These are phyloP conservation scores for Heteropelma amictum DNA, from an alignment of 2,888 invertebrate genomes.

Conservation along the genomic window DNA sequence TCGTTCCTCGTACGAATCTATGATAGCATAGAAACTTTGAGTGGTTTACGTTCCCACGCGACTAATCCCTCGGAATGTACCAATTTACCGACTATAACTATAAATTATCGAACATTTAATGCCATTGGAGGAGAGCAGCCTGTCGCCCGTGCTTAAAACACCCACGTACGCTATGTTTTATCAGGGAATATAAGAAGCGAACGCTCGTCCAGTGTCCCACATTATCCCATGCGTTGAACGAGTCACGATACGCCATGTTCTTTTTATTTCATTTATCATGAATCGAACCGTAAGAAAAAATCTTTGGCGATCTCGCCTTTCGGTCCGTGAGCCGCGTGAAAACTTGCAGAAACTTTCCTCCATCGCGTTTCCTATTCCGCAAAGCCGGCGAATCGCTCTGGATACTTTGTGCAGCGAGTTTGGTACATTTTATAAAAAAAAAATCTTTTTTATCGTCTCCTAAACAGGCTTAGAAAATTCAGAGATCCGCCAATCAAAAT, in stretches of 20 bases:
- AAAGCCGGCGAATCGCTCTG: constrained; percentile 18
- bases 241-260: not conserved
- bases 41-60: constrained; percentile 29
- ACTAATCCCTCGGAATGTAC: constrained; percentile 34
- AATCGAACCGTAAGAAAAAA: not conserved
- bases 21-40: constrained; percentile 8
- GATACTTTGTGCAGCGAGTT: too few species aligned
- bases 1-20: constrained; percentile 9
- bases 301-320: not conserved
- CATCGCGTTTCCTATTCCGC: constrained; percentile 34
- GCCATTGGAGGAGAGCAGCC: constrained; percentile 1
- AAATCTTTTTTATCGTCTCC: too few species aligned
- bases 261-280: not conserved
- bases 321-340: not conserved
- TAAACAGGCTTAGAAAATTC: too few species aligned
- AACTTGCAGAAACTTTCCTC: constrained; percentile 4
- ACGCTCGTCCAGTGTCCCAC: not conserved
- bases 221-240: not conserved
- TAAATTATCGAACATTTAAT: constrained; percentile 42
- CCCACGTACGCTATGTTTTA: not conserved
- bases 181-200: not conserved
- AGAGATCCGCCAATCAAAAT: too few species aligned
- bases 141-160: not conserved
- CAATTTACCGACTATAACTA: constrained; percentile 40
- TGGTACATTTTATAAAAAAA: too few species aligned